Conservation (phyloP, 2,888 invertebrate genomes). For the Pheosia tremula region DNA sequence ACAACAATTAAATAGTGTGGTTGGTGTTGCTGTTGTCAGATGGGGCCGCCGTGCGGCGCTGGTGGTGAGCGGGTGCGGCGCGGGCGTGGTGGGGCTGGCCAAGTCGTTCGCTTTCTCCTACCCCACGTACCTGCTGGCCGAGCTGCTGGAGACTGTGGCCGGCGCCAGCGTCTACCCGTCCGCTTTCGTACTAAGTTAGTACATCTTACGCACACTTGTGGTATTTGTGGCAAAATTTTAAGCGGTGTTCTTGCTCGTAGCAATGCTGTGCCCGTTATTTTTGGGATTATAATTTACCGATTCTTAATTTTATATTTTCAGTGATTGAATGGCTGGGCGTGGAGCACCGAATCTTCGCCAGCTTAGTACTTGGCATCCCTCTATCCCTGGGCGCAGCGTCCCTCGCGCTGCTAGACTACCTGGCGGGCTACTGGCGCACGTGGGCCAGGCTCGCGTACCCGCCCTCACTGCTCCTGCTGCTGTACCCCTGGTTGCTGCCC, state of each 20-base stretch:
- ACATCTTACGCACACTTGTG: neutral
- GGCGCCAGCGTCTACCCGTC: constrained; percentile 85
- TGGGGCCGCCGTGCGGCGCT: constrained; percentile 87
- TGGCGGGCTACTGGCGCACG: constrained; percentile 88
- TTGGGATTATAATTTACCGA: too few relatives aligned
- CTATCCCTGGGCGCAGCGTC: constrained; percentile 89
- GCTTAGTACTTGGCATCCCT: constrained; percentile 88
- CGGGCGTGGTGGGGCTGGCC: constrained; percentile 78
- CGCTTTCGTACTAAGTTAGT: constrained; percentile 85
- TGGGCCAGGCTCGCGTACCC: constrained; percentile 88
- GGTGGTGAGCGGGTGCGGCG: constrained; percentile 77
- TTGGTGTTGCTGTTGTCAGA: constrained; percentile 55
- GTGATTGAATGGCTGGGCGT: constrained; percentile 92
- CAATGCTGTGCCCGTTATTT: too few relatives aligned
- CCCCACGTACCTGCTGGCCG: constrained; percentile 77
- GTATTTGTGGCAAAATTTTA: too few relatives aligned
- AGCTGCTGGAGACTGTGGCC: constrained; percentile 82
- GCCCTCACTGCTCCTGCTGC: constrained; percentile 87
- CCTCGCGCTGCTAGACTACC: constrained; percentile 87
- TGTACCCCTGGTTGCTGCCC: constrained; percentile 88
- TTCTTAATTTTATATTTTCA: constrained; percentile 44
- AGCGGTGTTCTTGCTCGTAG: too few relatives aligned
- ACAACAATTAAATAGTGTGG: too few relatives aligned
- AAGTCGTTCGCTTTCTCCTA: constrained; percentile 84
- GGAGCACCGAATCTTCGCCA: constrained; percentile 88